Evolutionary conservation across 2,113 vertebrate species (phyloP), one percentile per base, ranked within the genome.

Genomic region (Embiotoca jacksoni): DNA sequence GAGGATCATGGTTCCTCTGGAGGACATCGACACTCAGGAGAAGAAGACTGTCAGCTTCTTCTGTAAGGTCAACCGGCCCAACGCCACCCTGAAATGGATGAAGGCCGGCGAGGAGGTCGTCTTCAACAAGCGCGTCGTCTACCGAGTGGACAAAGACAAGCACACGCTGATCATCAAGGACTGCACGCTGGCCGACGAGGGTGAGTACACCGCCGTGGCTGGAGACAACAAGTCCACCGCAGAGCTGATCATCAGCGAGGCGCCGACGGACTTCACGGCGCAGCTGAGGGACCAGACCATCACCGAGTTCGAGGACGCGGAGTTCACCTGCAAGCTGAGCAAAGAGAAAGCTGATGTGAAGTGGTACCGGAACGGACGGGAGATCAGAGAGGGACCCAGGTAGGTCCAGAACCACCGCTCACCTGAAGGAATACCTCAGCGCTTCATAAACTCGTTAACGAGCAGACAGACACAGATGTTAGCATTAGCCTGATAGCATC

Each of bases 21-120:
- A 98, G 91, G 98, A 99, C 81, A 93, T 97, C 58, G 98, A 99
- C 93, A 99, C 98, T 32, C 97, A 98, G 94, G 98, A 99, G 90
- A 99, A 99, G 93, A 99, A 96, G 78, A 95, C 96, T 0, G 94
- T 97, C 79, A 97, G 95, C 54, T 99, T 99, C 95, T 96, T 96
- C 88, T 99, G 98, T 84, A 99, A 99, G 92, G 98, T 99, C 64
- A 99, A 99, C 91, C 94, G 95, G 82, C 95, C 93, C 66, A 97
- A 97, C 30, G 96, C 95, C 63, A 99, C 94, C 0, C 91, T 99
- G 50, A 96, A 96, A 56, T 99, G 98, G 98, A 95, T 96, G 85
- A 99, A 95, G 93, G 97, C 92, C 36, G 97, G 97, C 13, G 93
- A 97, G 92, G 98, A 98, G 90, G 92, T 99, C 56, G 35, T 85